Conservation (phyloP, 2,888 invertebrate genomes). For the Rugalucina vietnamica region DNA sequence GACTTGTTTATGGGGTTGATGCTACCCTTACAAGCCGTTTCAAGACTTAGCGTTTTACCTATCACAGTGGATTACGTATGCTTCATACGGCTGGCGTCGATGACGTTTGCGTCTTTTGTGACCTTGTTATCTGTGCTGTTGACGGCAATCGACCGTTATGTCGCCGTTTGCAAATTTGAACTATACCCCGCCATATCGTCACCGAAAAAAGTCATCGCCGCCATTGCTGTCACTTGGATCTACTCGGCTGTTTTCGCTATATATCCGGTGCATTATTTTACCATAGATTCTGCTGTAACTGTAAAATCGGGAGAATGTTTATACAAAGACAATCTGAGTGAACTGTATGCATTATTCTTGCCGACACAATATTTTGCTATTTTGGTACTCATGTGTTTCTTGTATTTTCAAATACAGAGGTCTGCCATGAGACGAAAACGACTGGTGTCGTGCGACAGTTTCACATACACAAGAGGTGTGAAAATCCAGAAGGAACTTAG, state of each 20-base stretch:
- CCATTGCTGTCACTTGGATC: not conserved
- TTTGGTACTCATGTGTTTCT: not conserved
- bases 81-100: not conserved
- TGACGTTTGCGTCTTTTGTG: not conserved
- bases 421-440: not conserved
- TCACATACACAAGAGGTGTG: not conserved
- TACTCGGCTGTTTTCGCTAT: not conserved
- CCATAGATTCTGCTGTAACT: not conserved
- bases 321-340: not conserved
- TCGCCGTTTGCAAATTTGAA: not conserved
- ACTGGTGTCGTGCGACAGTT: not conserved
- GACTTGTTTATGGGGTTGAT: slow-evolving; percentile 22
- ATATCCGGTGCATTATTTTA: slow-evolving; percentile 3
- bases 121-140: not conserved
- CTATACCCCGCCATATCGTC: not conserved
- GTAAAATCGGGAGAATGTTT: not conserved
- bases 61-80: not conserved
- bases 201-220: not conserved
- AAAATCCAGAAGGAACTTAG: not conserved
- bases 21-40: slow-evolving; percentile 8
- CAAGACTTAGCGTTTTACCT: not conserved
- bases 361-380: not conserved
- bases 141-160: not conserved
- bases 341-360: not conserved
- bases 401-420: not conserved